Base-by-base conservation (phyloP, 2,113 vertebrate species). In the Scalopus aquaticus region DNA sequence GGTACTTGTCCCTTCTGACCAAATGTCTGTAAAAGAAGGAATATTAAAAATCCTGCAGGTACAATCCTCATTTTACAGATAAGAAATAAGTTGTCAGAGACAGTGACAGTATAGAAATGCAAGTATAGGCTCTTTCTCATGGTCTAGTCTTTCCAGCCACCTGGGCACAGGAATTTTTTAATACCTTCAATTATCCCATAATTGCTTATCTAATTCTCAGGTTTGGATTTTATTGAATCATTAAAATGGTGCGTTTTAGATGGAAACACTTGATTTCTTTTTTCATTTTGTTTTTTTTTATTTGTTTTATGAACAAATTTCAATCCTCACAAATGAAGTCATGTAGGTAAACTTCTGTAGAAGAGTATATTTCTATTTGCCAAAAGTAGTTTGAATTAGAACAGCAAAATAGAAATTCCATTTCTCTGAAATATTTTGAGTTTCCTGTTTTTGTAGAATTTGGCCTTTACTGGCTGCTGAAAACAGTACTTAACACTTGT, bases 201-300 rank as follows among this genome's bases (percentile, higher is more conserved):
- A 49, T 54, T 83, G 5, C 54, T 76, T 1, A 62, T 82, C 22
- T 32, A 80, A 84, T 86, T 80, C 24, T 90, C 65, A 83, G 22
- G 54, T 22, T 22, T 56, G 20, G 54, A 16, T 67, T 78, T 42
- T 78, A 62, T 83, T 76, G 2, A 1, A 30, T 73, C 17, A 65
- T 26, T 72, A 35, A 77, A 65, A 74, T n/a, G 39, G 22, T 83
- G 16, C 22, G 74, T 49, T 95, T 84, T 76, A 77, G 26, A 76
- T 76, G 64, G 22, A 62, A 72, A 56, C 39, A 51, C 76, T 62
- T 54, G 35, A 87, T 88, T 77, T 90, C 20, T 46, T 96, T 95
- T 91, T 56, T 67, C 10, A 26, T 2, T 32, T 93, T 93, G n/a
- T n/a, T n/a, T n/a, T n/a, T n/a, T n/a, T n/a, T n/a, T n/a, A n/a